Conservation (phyloP, 92 coral and sea anemone species). For the Phenganax stokvisi region DNA sequence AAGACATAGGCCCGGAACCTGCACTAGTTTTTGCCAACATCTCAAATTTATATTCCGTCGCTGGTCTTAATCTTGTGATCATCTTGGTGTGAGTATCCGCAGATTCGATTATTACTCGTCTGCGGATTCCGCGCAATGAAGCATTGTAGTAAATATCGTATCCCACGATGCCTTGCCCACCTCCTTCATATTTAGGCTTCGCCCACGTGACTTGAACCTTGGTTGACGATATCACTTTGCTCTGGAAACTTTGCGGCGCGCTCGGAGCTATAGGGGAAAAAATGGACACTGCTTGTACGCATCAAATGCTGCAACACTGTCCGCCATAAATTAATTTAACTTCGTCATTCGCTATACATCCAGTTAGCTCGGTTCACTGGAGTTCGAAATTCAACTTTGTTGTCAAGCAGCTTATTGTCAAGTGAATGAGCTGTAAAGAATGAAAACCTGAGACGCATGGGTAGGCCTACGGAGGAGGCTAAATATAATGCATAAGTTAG, state of each 20-base stretch:
- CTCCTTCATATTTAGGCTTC: slow-evolving; percentile 64
- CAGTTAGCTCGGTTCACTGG: too few species aligned
- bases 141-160: slow-evolving; percentile 83
- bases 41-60: slow-evolving; percentile 67
- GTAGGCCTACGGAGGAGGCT: too few species aligned
- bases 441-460: too few species aligned
- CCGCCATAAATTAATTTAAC: not conserved
- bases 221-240: slow-evolving; percentile 60
- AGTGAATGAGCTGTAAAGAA: too few species aligned
- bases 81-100: slow-evolving; percentile 41
- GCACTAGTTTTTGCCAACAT: slow-evolving; percentile 79
- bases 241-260: slow-evolving; percentile 59
- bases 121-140: slow-evolving; percentile 55
- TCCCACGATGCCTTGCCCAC: slow-evolving; percentile 66
- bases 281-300: not conserved
- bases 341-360: not conserved
- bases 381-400: too few species aligned
- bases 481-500: too few species aligned
- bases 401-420: too few species aligned
- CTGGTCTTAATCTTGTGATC: slow-evolving; percentile 66
- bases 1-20: slow-evolving; percentile 77
- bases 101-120: slow-evolving; percentile 35
- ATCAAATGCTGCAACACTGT: too few species aligned
- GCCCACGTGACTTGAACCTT: slow-evolving; percentile 66
- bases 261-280: slow-evolving; percentile 65